Conservation (phyloP, 1,140 invertebrate genomes). For the Atta colombica region DNA sequence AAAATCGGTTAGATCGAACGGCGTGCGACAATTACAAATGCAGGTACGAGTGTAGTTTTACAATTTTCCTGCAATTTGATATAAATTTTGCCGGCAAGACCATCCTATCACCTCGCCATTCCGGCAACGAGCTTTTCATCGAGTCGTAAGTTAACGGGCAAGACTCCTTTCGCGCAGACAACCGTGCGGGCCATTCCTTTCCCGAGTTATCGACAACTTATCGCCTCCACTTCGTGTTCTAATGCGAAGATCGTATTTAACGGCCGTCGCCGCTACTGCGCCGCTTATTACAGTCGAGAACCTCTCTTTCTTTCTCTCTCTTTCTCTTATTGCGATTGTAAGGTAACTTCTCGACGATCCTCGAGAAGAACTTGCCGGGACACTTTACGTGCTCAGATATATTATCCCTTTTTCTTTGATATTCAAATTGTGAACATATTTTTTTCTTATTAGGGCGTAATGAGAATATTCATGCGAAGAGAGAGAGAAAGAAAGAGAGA, state of each 20-base stretch:
- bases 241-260: constrained; percentile 70
- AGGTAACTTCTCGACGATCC: not conserved
- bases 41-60: constrained; percentile 22
- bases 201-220: constrained; percentile 65
- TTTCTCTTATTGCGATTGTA: not conserved
- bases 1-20: constrained; percentile 11
- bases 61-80: constrained; percentile 62
- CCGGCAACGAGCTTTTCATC: constrained; percentile 85
- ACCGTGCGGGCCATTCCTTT: constrained; percentile 45
- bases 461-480: not conserved
- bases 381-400: constrained; percentile 12
- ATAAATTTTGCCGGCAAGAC: constrained; percentile 32
- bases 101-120: constrained; percentile 3
- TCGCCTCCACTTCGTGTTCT: constrained; percentile 66
- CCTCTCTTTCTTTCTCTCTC: constrained; percentile 1
- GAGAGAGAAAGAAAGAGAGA: not conserved
- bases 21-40: constrained; percentile 4
- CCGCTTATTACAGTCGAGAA: constrained; percentile 60
- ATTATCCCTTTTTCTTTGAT: not conserved
- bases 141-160: constrained; percentile 84
- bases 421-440: not conserved
- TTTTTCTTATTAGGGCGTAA: not conserved
- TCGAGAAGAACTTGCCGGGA: not conserved
- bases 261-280: constrained; percentile 27
- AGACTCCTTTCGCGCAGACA: constrained; percentile 52